Conservation (phyloP, 2,113 vertebrate species). For the Phoenicopterus ruber region DNA sequence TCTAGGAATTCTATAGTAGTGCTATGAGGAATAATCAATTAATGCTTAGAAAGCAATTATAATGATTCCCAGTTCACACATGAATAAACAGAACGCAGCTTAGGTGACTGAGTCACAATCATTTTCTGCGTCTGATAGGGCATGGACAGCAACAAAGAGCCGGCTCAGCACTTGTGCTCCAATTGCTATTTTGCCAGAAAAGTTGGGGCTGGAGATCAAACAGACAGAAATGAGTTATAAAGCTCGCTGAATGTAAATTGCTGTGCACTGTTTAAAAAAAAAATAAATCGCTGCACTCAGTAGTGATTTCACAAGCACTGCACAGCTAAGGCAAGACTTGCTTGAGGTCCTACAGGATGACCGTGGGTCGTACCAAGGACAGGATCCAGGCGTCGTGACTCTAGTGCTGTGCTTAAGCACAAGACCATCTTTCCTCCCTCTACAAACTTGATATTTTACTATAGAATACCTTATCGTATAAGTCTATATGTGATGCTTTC, state of each 20-base stretch:
- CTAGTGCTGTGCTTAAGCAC: not conserved
- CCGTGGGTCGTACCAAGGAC: not conserved
- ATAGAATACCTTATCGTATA: not conserved
- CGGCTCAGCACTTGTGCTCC: slow-evolving; percentile 54
- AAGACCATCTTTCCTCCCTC: not conserved
- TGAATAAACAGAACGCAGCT: slow-evolving; percentile 48
- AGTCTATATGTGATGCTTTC: not conserved
- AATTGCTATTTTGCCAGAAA: slow-evolving; percentile 58
- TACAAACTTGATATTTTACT: not conserved
- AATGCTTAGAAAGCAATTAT: slow-evolving; percentile 65
- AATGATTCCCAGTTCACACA: slow-evolving; percentile 56
- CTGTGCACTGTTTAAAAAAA: not conserved
- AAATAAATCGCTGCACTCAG: not conserved
- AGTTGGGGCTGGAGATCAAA: slow-evolving; percentile 51
- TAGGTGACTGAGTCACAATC: slow-evolving; percentile 56
- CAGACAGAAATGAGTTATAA: slow-evolving; percentile 28
- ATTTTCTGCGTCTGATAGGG: slow-evolving; percentile 42
- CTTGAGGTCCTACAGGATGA: not conserved
- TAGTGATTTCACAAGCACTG: slow-evolving; percentile 17
- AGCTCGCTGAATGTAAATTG: slow-evolving; percentile 30
- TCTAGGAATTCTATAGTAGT: slow-evolving; percentile 32
- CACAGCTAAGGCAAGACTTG: not conserved
- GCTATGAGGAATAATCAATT: slow-evolving; percentile 59
- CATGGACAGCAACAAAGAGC: slow-evolving; percentile 47
- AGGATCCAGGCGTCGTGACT: not conserved